phyloP scores from a whole-genome alignment of 37 sponge, comb jelly and placozoan species.

The Axinella damicornis region DNA sequence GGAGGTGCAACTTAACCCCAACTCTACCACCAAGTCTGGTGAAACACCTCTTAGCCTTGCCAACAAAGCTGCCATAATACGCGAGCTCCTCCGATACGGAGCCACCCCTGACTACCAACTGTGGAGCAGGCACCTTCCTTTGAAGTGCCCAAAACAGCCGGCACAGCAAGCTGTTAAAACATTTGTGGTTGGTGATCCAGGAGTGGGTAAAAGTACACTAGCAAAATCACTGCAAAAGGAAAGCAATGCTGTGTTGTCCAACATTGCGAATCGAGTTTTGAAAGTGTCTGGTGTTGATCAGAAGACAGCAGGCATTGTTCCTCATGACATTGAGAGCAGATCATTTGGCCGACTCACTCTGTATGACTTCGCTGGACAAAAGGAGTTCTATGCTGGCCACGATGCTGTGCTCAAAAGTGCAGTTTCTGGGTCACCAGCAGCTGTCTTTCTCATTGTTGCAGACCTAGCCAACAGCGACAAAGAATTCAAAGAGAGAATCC shows the following conservation, averaged over 20 bases:
- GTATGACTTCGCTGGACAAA: not conserved
- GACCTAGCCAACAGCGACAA: not conserved
- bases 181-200: not conserved
- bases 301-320: constrained; percentile 1
- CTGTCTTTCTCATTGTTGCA: not conserved
- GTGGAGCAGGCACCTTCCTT: too few relatives aligned
- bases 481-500: not conserved
- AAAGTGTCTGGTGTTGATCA: not conserved
- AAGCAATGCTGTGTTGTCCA: not conserved
- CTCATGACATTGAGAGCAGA: not conserved
- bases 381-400: constrained; percentile 4
- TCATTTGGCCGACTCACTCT: not conserved
- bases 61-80: too few relatives aligned
- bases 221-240: too few relatives aligned
- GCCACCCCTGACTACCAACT: too few relatives aligned
- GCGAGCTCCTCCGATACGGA: too few relatives aligned
- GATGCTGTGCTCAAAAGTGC: not conserved
- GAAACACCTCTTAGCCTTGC: too few relatives aligned
- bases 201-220: not conserved
- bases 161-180: not conserved
- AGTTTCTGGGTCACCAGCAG: not conserved
- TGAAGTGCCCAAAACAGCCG: too few relatives aligned
- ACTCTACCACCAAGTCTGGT: too few relatives aligned
- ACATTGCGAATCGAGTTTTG: not conserved
- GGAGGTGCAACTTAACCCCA: too few relatives aligned